These are phyloP conservation scores for Brachionus paranguensis DNA, from an alignment of 1,140 invertebrate species.

Conservation along the genomic window DNA sequence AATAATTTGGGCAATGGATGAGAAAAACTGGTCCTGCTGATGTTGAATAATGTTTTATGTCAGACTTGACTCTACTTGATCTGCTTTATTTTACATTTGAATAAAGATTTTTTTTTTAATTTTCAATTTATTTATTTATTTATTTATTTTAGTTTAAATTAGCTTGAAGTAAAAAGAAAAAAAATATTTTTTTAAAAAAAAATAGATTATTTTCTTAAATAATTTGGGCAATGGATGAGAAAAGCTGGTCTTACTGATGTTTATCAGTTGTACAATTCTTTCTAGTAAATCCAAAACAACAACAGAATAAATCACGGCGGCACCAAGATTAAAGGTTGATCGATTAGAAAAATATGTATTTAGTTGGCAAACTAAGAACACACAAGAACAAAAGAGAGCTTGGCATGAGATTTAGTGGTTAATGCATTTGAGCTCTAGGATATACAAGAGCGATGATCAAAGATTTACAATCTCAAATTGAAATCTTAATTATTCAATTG, in stretches of 20 bases:
- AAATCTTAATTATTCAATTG: conserved; percentile 5
- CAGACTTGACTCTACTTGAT: neutral
- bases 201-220: neutral
- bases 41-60: neutral
- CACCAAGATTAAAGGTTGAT: neutral
- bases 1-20: neutral
- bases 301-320: conserved; percentile 3
- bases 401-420: conserved; percentile 23
- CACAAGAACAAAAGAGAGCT: neutral
- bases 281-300: neutral
- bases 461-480: neutral
- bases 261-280: neutral
- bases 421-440: conserved; percentile 20
- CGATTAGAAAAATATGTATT: neutral
- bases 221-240: neutral
- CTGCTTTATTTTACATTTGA: neutral
- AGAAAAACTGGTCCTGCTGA: neutral
- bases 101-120: too few species aligned
- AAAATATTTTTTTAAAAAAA: too few species aligned
- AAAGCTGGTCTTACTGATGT: neutral
- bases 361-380: neutral
- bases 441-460: conserved; percentile 10
- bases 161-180: too few species aligned
- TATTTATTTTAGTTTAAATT: too few species aligned
- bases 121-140: too few species aligned